These are phyloP conservation scores for Elaphurus davidianus DNA, from an alignment of 2,113 vertebrate genomes.

Conservation along the genomic window DNA sequence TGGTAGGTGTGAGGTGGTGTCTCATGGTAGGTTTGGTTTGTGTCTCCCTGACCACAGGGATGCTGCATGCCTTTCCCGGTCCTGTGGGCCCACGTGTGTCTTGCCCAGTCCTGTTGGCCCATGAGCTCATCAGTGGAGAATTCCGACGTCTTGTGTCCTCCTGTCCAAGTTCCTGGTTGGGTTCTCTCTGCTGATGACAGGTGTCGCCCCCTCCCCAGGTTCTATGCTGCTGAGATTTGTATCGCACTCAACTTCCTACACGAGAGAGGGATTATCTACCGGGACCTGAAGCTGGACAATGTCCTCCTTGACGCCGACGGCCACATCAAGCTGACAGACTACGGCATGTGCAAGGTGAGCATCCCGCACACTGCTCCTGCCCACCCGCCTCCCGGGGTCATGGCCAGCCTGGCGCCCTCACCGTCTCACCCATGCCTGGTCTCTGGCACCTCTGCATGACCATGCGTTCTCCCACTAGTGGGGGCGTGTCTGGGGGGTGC, in stretches of 20 bases:
- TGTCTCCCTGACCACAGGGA: fast-evolving
- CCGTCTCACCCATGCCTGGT: not conserved
- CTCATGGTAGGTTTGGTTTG: not conserved
- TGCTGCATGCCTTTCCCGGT: not conserved
- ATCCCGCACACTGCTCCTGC: not conserved
- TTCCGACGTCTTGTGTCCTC: fast-evolving
- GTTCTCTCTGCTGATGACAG: not conserved
- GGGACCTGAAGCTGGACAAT: slow-evolving; percentile 99
- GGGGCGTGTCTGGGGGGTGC: fast-evolving
- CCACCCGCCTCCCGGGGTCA: fast-evolving
- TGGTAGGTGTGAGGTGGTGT: fast-evolving
- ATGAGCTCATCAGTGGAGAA: not conserved
- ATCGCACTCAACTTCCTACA: slow-evolving; percentile 99
- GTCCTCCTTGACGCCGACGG: slow-evolving; percentile 96
- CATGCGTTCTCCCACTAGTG: fast-evolving
- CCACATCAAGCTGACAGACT: slow-evolving; percentile 98
- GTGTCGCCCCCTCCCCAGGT: slow-evolving; percentile 79
- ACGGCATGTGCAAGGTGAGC: slow-evolving; percentile 98
- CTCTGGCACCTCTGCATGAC: fast-evolving
- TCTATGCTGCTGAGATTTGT: slow-evolving; percentile 99
- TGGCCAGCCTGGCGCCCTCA: fast-evolving
- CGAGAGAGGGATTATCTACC: slow-evolving; percentile 97
- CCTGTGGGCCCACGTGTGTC: not conserved
- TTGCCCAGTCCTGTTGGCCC: not conserved
- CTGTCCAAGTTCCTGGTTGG: fast-evolving